Base-by-base conservation (phyloP, 2,888 invertebrate species). In the Ypsolopha sequella region DNA sequence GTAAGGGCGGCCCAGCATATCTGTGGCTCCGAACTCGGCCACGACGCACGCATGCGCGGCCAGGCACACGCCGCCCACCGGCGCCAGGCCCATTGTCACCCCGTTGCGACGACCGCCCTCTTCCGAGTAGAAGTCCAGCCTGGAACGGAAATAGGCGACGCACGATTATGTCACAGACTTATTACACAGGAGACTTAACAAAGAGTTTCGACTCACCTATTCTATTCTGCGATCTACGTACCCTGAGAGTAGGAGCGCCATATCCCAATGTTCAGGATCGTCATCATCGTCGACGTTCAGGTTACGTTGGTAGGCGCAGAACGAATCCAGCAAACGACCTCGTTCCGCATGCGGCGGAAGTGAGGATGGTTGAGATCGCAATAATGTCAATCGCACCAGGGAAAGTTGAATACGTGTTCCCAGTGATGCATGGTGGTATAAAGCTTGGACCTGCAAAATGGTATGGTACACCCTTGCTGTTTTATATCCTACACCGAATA, bases 51-150 rank as follows among this genome's bases (percentile, higher is more conserved):
- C 89, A 68, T 92, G 93, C 61, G 90, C 87, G 10, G 90, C 88
- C 57, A 91, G 79, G 68, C 94, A 94, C 51, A 93, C 91, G 33
- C 94, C 94, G 34, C 92, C 92, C 48, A 94, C 93, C 0, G 93
- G 91, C n/a, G 93, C 93, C 58, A 94, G 76, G 48, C 94, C 94
- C 93, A 94, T 94, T 7, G 94, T 94, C 38, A 91, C 91, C 0
- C 90, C 90, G 70, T 90, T 93, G 60, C 89, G 91, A 43, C 82
- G 82, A 0, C 93, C 93, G 55, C 91, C 91, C 63, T 92, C 92
- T 51, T 89, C 87, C 0, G 91, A 90, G 70, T 89, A 93, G 71
- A 94, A 93, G 72, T 94, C 93, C 61, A 93, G 67, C 6, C 91
- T 91, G 76, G 6, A 77, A 76, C 24, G 8, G 36, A n/a, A 53